phyloP scores from a whole-genome alignment of 2,113 vertebrate genomes.

The Plecotus auritus region DNA sequence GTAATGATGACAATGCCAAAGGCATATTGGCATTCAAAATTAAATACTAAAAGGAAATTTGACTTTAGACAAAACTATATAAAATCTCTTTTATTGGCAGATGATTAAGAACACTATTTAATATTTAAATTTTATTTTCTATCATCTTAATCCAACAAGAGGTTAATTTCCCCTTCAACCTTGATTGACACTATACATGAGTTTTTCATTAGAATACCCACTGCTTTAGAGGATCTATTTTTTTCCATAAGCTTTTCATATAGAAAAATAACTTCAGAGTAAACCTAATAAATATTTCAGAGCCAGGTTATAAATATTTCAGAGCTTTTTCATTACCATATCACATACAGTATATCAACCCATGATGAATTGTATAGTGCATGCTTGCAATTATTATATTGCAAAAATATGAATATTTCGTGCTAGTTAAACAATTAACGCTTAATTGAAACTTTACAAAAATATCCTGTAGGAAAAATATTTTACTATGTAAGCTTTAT shows the following conservation, averaged over 20 bases:
- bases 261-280: background rate
- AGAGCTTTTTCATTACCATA: slow-evolving; percentile 19
- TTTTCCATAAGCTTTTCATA: background rate
- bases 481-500: slow-evolving; percentile 2
- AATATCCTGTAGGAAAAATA: background rate
- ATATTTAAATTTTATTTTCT: background rate
- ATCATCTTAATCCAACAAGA: background rate
- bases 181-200: background rate
- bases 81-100: background rate
- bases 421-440: background rate
- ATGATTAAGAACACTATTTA: background rate
- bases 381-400: background rate
- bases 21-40: background rate
- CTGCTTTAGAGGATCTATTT: background rate
- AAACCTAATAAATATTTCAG: slow-evolving; percentile 12
- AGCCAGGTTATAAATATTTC: background rate
- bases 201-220: slow-evolving; percentile 10
- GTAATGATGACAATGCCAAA: background rate
- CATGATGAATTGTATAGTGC: background rate
- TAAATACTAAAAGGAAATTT: background rate
- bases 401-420: background rate
- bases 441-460: slow-evolving; percentile 30
- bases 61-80: background rate
- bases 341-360: background rate
- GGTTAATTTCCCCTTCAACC: background rate